Conservation (phyloP, 2,113 vertebrate genomes). For the Alaudala cheleensis region DNA sequence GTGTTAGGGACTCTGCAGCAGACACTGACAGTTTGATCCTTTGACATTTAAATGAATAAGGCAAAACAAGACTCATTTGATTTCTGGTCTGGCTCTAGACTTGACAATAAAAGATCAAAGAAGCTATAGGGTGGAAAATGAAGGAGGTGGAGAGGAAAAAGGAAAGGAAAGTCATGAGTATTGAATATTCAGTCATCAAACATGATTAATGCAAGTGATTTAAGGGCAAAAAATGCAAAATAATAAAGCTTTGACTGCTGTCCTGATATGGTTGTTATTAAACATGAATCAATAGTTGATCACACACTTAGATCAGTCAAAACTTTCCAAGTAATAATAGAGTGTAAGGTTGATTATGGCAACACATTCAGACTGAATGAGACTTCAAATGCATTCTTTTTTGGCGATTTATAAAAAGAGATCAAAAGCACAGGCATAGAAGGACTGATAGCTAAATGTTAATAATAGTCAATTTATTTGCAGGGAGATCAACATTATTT, state of each 20-base stretch:
- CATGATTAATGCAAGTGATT: conserved; percentile 54
- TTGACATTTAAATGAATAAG: conserved; percentile 22
- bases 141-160: not conserved
- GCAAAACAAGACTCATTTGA: not conserved
- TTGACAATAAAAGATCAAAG: conserved; percentile 40
- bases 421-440: conserved; percentile 9
- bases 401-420: conserved; percentile 31
- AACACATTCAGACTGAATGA: conserved; percentile 27
- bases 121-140: conserved; percentile 15
- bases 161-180: not conserved
- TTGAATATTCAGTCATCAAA: conserved; percentile 39
- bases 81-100: conserved; percentile 4
- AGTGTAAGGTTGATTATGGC: conserved; percentile 13
- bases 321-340: conserved; percentile 37
- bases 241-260: conserved; percentile 54
- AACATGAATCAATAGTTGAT: conserved; percentile 52
- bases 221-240: conserved; percentile 37
- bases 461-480: conserved; percentile 21
- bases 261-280: conserved; percentile 26
- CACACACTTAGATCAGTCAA: conserved; percentile 35
- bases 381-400: conserved; percentile 47
- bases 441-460: not conserved
- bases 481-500: conserved; percentile 11
- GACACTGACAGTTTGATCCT: not conserved
- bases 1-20: not conserved